phyloP scores from a whole-genome alignment of 1,140 invertebrate genomes.

The Steinernema khuongi region DNA sequence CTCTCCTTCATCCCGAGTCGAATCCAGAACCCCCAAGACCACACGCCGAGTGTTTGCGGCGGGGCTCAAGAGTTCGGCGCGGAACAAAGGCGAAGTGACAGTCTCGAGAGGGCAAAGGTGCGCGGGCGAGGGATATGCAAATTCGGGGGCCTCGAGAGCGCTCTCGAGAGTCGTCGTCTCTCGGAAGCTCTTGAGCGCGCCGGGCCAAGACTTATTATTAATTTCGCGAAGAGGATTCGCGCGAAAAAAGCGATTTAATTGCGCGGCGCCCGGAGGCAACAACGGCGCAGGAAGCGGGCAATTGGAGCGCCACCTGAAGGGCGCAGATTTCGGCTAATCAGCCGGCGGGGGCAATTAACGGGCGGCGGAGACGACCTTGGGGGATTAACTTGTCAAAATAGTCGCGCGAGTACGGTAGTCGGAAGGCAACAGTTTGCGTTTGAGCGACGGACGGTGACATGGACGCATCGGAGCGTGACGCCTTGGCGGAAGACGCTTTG shows the following conservation, averaged over 20 bases:
- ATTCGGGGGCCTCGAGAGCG: not conserved
- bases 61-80: not conserved
- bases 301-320: not conserved
- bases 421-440: constrained; percentile 6
- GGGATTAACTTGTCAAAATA: constrained; percentile 11
- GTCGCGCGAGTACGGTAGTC: not conserved
- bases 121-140: not conserved
- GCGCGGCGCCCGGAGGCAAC: not conserved
- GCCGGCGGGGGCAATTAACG: not conserved
- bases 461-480: not conserved
- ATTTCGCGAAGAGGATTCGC: constrained; percentile 13
- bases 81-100: constrained; percentile 10
- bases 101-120: not conserved
- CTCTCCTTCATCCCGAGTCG: not conserved
- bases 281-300: too few relatives aligned
- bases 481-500: not conserved
- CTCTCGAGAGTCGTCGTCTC: constrained; percentile 10
- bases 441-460: not conserved
- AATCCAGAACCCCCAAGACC: not conserved
- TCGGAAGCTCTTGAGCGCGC: not conserved
- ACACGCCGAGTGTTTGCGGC: not conserved
- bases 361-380: constrained; percentile 7
- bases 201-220: not conserved
- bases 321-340: not conserved
- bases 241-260: constrained; percentile 14